Base-by-base conservation (phyloP, 2,113 vertebrate genomes). In the Silurus meridionalis region DNA sequence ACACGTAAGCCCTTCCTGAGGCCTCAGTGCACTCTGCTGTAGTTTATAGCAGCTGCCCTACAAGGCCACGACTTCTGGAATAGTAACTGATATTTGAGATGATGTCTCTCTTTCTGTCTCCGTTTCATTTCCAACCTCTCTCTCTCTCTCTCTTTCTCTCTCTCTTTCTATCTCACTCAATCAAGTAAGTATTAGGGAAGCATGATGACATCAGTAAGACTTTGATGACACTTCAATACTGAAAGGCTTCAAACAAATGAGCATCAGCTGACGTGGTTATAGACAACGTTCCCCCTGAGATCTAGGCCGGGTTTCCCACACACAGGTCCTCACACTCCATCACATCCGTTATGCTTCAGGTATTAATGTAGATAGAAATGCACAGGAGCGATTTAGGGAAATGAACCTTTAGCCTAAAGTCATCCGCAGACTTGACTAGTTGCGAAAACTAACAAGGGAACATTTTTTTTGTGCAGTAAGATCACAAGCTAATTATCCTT, bases 31-130 rank as follows among this genome's bases (percentile, higher is more conserved):
- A 63, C 87, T 90, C 79, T 74, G 86, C 88, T 92, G 94, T 92
- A 95, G 94, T 95, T 95, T 96, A 95, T 96, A 96, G 95, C 95
- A 93, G 92, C 91, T 92, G 93, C 95, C 95, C 93, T 96, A 96
- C 91, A 96, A 93, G 95, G 95, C 90, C 93, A 95, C 92, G 15
- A 92, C 93, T 95, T 96, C 95, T 95, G 94, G 95, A 96, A 96
- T 96, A 96, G 95, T 82, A 95, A 94, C 94, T 94, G 95, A 92
- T 90, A 96, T 91, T 91, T 88, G 95, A 96, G 95, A 93, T 91
- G 89, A 90, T 85, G 87, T 89, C 86, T 57, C 78, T 83, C 84
- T 87, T 90, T 92, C 89, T 92, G 90, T 89, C 91, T 66, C 61
- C 19, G 75, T n/a, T 61, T 83, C 64, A 83, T 88, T 91, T 88